Evolutionary conservation across 2,888 invertebrate species (phyloP).

Genomic region (Agrotis clavis): DNA sequence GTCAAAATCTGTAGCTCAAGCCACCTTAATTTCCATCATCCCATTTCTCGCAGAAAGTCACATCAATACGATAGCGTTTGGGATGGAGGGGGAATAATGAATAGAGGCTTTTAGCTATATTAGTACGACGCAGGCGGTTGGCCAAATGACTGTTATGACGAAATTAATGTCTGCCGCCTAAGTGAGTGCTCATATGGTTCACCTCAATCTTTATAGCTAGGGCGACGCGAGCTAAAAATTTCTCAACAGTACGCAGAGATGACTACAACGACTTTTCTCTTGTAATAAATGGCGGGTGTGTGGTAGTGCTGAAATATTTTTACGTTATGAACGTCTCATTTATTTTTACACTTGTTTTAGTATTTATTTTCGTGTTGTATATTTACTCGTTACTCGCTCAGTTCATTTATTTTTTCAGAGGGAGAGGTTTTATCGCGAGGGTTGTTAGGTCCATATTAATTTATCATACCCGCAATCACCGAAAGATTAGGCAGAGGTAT

Average conservation of each 20-base stretch:
- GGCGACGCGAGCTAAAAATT: slow-evolving; percentile 50
- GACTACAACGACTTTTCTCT: slow-evolving; percentile 46
- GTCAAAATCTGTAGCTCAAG: slow-evolving; percentile 61
- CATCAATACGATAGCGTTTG: slow-evolving; percentile 72
- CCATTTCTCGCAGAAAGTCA: slow-evolving; percentile 68
- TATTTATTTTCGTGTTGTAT: slow-evolving; percentile 2
- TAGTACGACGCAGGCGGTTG: slow-evolving; percentile 78
- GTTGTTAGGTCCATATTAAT: no score
- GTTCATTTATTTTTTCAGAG: slow-evolving; percentile 3
- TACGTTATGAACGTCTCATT: slow-evolving; percentile 28
- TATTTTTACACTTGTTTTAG: slow-evolving; percentile 8
- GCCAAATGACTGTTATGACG: slow-evolving; percentile 81
- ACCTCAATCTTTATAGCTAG: slow-evolving; percentile 75
- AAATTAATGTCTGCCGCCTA: slow-evolving; percentile 82
- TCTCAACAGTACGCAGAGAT: slow-evolving; percentile 49
- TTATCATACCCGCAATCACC: no score
- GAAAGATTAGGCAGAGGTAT: no score
- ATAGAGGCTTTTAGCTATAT: slow-evolving; percentile 85
- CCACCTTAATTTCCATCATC: slow-evolving; percentile 67
- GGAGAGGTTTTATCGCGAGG: not conserved
- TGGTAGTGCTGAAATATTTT: slow-evolving; percentile 19
- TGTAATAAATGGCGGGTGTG: slow-evolving; percentile 34
- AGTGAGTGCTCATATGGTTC: slow-evolving; percentile 81
- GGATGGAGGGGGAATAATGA: slow-evolving; percentile 76
- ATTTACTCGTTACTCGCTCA: not conserved